Evolutionary conservation across 2,797 vertebrate genomes (phyloP), one percentile per base, ranked within the genome.

Genomic region (Melanogrammus aeglefinus): DNA sequence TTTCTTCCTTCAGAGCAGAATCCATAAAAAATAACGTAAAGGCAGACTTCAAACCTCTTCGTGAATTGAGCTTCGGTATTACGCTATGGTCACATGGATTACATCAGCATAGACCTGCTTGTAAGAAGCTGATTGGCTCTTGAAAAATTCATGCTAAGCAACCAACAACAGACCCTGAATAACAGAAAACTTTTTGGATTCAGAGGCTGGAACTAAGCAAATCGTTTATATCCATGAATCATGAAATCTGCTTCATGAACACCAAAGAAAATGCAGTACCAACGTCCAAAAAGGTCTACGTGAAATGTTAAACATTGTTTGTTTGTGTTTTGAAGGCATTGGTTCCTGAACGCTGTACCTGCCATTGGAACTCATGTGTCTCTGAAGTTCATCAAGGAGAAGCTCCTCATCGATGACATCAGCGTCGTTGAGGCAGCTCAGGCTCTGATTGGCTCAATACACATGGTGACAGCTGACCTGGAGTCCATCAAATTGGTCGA

Each of bases 301-400:
- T 16, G 13, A 33, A 71, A 31, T 71, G 3, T 10, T 31, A 4
- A 72, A 33, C 57, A n/a, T 63, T 69, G 14, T 1, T 4, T n/a
- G n/a, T 27, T 51, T 73, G 7, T 72, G 8, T 84, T 75, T 80
- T 77, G 1, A 77, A 97, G 96, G 82, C 87, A 89, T 72, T 95
- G 94, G 92, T 74, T 97, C 76, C 83, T 96, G 89, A 93, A 94
- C 81, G 86, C 94, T 47, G 13, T 96, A 27, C 88, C 95, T 72
- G 91, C 93, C 76, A 91, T 94, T 82, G 93, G 88, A 80, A 95
- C 86, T 78, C 89, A 91, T 74, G 76, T 16, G n/a, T 86, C 94
- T 0, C 74, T 97, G 39, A 92, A 72, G 76, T 95, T 97, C 86
- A 44, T 97, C 82, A 95, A 94, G 79, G 91, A 94, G 18, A 95